Evolutionary conservation across 2,888 invertebrate genomes (phyloP).

Genomic region (Aleiodes alternator): DNA sequence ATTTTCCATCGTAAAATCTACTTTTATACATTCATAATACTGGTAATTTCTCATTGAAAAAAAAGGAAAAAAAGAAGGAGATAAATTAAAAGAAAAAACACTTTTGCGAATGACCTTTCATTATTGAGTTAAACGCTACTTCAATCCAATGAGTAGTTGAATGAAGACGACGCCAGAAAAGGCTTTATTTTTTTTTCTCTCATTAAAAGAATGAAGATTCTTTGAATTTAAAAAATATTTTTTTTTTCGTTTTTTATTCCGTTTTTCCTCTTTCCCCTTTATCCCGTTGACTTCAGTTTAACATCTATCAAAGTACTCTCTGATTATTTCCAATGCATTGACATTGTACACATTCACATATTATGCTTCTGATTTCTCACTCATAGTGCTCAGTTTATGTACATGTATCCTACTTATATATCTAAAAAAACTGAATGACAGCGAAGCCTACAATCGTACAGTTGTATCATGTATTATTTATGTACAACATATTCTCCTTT

Average conservation of each 20-base stretch:
- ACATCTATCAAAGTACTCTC: slow-evolving; percentile 38
- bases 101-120: slow-evolving; percentile 11
- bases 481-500: slow-evolving; percentile 26
- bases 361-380: slow-evolving; percentile 24
- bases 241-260: slow-evolving; percentile 55
- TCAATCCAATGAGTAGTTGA: slow-evolving; percentile 26
- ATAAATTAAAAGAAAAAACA: slow-evolving; percentile 28
- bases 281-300: slow-evolving; percentile 61
- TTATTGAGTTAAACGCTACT: slow-evolving; percentile 56
- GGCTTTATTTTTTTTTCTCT: slow-evolving; percentile 15
- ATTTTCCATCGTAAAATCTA: slow-evolving; percentile 40
- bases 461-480: slow-evolving; percentile 34
- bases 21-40: slow-evolving; percentile 75
- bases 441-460: slow-evolving; percentile 50
- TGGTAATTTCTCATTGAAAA: slow-evolving; percentile 70
- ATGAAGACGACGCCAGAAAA: neutral
- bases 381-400: slow-evolving; percentile 48
- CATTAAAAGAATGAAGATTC: slow-evolving; percentile 40
- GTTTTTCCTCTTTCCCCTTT: slow-evolving; percentile 51
- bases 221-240: slow-evolving; percentile 68
- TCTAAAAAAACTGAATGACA: slow-evolving; percentile 54
- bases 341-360: slow-evolving; percentile 22
- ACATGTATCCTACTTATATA: slow-evolving; percentile 45
- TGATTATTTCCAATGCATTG: slow-evolving; percentile 33
- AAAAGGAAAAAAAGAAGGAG: slow-evolving; percentile 24